These are phyloP conservation scores for Nephrotoma flavescens DNA, from an alignment of 2,888 invertebrate species.

Conservation along the genomic window DNA sequence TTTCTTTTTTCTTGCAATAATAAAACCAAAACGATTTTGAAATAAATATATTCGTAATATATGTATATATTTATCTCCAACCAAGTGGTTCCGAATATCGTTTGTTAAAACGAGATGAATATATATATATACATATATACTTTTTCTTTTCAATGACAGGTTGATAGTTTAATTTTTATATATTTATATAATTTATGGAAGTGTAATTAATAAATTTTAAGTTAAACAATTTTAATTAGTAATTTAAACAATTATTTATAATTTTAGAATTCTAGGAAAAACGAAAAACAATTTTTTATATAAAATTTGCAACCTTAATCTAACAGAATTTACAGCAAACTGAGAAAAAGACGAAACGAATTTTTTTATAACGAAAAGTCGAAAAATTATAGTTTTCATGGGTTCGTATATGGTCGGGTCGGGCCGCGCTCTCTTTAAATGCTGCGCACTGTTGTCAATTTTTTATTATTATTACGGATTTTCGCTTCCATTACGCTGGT, in stretches of 20 bases:
- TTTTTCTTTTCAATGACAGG: background rate
- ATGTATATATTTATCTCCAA: background rate
- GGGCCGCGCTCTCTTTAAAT: background rate
- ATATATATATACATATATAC: background rate
- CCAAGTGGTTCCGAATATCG: background rate
- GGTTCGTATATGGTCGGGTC: background rate
- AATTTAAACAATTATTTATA: background rate
- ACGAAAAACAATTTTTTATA: background rate
- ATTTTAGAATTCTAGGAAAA: background rate
- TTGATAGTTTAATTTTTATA: background rate
- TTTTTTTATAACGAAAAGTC: background rate
- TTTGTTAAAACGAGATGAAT: background rate
- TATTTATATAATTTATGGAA: background rate
- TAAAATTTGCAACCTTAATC: background rate
- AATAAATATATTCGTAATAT: background rate
- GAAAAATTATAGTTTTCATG: background rate
- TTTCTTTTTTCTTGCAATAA: background rate
- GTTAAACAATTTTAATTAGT: background rate
- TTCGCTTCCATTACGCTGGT: background rate
- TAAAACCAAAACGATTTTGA: background rate
- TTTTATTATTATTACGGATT: background rate
- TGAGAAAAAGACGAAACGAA: background rate
- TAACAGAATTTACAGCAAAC: background rate
- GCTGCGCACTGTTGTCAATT: background rate
- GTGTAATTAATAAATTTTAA: background rate